Evolutionary conservation across 2,113 vertebrate species (phyloP).

Genomic region (Chascanopsetta lugubris): DNA sequence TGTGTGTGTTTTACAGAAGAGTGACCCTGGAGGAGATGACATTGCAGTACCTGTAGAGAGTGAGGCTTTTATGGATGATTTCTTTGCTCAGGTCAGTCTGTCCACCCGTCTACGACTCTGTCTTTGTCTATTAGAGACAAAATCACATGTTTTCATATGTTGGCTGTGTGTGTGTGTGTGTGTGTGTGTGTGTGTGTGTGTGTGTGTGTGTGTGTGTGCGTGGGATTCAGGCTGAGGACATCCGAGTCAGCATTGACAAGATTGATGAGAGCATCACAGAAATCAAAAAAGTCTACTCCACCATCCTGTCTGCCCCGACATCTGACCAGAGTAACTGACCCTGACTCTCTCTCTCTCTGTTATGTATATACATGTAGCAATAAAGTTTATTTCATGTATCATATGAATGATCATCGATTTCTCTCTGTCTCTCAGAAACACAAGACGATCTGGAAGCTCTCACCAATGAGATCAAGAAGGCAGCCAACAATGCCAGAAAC

Average conservation of each 20-base stretch:
- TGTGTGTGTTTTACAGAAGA: slow-evolving; percentile 79
- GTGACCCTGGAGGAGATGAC: slow-evolving; percentile 83
- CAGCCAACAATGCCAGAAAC: slow-evolving; percentile 90
- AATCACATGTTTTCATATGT: no score
- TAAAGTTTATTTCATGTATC: neutral
- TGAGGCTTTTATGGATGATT: slow-evolving; percentile 93
- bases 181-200: neutral
- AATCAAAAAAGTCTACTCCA: slow-evolving; percentile 92
- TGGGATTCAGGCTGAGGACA: slow-evolving; percentile 88
- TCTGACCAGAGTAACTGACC: slow-evolving; percentile 89
- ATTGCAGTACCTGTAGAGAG: slow-evolving; percentile 88
- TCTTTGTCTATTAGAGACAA: no score
- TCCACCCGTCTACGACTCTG: no score
- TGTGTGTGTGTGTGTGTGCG: neutral
- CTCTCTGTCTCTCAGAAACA: slow-evolving; percentile 80
- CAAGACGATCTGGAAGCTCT: slow-evolving; percentile 91
- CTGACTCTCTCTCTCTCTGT: neutral
- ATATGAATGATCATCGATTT: neutral
- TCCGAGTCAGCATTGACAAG: slow-evolving; percentile 90
- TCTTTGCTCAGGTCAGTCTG: slow-evolving; percentile 87
- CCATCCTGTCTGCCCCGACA: slow-evolving; percentile 91
- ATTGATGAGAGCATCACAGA: slow-evolving; percentile 88
- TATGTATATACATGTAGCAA: neutral
- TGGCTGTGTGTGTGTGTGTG: no score
- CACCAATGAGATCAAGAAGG: slow-evolving; percentile 92